Evolutionary conservation across 2,888 invertebrate genomes (phyloP), one percentile per base, ranked within the genome.

Genomic region (Ectemnius lituratus): DNA sequence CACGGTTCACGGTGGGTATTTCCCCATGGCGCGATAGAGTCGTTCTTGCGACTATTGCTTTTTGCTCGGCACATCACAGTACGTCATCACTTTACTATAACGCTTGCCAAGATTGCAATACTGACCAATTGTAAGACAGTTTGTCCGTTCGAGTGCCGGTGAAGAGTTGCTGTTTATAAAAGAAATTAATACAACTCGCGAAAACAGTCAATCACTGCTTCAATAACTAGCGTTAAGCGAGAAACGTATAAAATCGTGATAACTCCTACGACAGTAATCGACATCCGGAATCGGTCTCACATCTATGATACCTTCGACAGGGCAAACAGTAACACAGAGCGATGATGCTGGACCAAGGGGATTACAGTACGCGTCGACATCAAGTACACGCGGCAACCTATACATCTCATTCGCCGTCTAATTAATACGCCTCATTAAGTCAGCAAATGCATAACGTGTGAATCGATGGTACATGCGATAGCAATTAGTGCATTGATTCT

Each of bases 1-100:
- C 83, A 84, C 84, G 82, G 82, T 82, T 84, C 63, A 79, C 74
- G 63, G 75, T 76, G 76, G 72, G 76, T 52, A n/a, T n/a, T 52
- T 52, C 52, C 14, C 52, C 6, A 4, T 52, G 1, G 16, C 52
- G 16, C 16, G n/a, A 14, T 52, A 16, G 5, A 52, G 16, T 52
- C 14, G 14, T 52, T 14, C 52, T 16, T 14, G 52, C 37, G 8
- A 37, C 37, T 37, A 37, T 37, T 6, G 8, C 37, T 37, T 37
- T 37, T 37, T 37, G 37, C 37, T 8, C 37, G 5, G 37, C 37
- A 8, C 37, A 8, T 37, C 37, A 37, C 37, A 8, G 0, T 11
- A 37, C 37, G 37, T 37, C 37, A 37, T 37, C 37, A 2, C 8
- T 11, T 37, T 4, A 8, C 37, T 11, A 37, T 6, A 37, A 37